phyloP scores from a whole-genome alignment of 2,888 invertebrate genomes.

The Neoaliturus tenellus region DNA sequence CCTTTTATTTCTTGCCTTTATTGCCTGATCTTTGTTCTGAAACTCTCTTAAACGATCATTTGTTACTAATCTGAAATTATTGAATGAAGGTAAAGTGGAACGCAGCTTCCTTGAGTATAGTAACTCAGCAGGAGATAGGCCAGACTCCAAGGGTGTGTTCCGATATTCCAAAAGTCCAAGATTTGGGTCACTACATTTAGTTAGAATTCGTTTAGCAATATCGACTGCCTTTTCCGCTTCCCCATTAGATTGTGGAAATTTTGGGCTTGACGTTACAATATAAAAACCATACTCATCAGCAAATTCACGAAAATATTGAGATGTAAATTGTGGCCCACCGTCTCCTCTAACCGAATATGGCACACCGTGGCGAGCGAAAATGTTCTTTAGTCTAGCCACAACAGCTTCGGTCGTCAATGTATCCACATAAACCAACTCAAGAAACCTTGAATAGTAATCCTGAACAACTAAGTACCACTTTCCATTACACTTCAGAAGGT shows the following conservation, averaged over 20 bases:
- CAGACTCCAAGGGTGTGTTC: not conserved
- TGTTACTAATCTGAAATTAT: no score
- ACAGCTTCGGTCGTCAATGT: not conserved
- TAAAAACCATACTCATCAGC: not conserved
- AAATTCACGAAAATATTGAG: not conserved
- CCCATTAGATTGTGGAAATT: not conserved
- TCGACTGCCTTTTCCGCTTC: constrained; percentile 40
- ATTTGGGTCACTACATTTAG: constrained; percentile 21
- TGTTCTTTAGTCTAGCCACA: not conserved
- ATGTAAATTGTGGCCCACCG: constrained; percentile 45
- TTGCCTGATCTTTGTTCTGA: not conserved
- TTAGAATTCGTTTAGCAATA: constrained; percentile 7
- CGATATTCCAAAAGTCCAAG: constrained; percentile 15
- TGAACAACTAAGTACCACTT: no score
- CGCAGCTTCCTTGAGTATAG: constrained; percentile 23
- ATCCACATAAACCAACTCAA: no score
- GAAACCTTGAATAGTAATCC: no score
- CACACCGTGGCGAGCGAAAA: constrained; percentile 6
- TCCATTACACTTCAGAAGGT: no score
- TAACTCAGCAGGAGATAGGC: constrained; percentile 30
- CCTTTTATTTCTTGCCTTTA: not conserved
- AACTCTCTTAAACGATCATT: not conserved
- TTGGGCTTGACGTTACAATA: not conserved
- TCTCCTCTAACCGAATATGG: not conserved
- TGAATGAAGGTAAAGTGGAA: not conserved